Evolutionary conservation across 2,113 vertebrate species (phyloP).

Genomic region (Podarcis muralis): DNA sequence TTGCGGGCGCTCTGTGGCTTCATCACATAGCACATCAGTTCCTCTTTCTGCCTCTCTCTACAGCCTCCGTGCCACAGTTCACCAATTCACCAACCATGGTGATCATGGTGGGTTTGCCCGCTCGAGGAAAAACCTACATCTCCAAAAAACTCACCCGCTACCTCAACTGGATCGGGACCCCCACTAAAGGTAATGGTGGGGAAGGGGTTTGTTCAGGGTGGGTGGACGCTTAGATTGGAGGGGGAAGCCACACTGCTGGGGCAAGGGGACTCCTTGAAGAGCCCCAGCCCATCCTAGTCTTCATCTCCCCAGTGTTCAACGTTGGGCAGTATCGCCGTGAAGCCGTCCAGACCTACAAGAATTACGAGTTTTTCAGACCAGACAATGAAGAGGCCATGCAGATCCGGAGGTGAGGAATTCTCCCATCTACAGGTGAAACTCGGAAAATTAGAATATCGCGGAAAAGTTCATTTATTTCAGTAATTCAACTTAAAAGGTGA

Average conservation of each 20-base stretch:
- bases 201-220: no score
- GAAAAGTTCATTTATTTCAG: no score
- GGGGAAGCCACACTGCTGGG: not conserved
- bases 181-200: conserved; percentile 82
- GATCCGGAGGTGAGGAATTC: conserved; percentile 82
- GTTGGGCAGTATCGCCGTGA: conserved; percentile 90
- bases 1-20: not conserved
- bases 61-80: conserved; percentile 89
- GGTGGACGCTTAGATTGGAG: not conserved
- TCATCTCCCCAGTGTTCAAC: conserved; percentile 82
- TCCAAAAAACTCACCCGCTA: conserved; percentile 90
- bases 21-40: no score
- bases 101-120: conserved; percentile 89
- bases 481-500: no score
- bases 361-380: conserved; percentile 87
- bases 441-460: no score
- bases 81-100: conserved; percentile 93
- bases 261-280: not conserved
- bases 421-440: not conserved
- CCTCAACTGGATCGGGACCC: conserved; percentile 91
- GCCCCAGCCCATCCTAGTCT: conserved; percentile 21
- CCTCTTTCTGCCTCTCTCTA: conserved; percentile 35
- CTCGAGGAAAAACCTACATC: conserved; percentile 91
- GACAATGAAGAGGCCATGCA: conserved; percentile 88
- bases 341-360: conserved; percentile 84